phyloP scores from a whole-genome alignment of 64 coral and sea anemone genomes.

The Montipora foliosa region DNA sequence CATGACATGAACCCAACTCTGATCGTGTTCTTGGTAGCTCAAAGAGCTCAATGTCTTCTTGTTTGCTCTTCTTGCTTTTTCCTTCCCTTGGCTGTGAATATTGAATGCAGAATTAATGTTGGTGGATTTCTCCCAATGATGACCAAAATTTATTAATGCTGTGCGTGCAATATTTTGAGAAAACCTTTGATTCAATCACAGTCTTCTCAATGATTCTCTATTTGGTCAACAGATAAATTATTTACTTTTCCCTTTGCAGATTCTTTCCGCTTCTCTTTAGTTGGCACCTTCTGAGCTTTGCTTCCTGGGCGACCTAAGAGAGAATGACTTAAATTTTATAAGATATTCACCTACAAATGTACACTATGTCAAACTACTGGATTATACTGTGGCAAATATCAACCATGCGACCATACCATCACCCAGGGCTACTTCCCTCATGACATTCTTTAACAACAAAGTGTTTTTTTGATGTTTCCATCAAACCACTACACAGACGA shows the following conservation, averaged over 20 bases:
- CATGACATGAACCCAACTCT: conserved; percentile 74
- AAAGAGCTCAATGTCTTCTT: conserved; percentile 89
- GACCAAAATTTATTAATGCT: no score
- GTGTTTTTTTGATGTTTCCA: no score
- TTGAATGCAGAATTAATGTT: not conserved
- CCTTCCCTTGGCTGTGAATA: conserved; percentile 65
- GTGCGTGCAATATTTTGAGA: no score
- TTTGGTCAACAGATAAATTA: not conserved
- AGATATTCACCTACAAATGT: no score
- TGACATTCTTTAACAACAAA: no score
- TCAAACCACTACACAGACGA: no score
- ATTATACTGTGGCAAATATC: no score
- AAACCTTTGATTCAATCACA: no score
- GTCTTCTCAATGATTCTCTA: no score
- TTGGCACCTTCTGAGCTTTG: conserved; percentile 20
- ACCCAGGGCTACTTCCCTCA: no score
- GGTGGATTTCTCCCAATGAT: not conserved
- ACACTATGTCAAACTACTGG: no score
- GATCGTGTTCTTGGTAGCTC: conserved; percentile 81
- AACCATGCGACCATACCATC: no score
- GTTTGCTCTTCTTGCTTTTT: conserved; percentile 87
- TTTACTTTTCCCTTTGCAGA: not conserved
- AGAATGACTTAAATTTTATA: not conserved
- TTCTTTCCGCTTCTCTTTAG: conserved; percentile 26
- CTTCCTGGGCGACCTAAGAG: conserved; percentile 10